phyloP scores from a whole-genome alignment of 2,113 vertebrate species.

The Ptychochromis oligacanthus region DNA sequence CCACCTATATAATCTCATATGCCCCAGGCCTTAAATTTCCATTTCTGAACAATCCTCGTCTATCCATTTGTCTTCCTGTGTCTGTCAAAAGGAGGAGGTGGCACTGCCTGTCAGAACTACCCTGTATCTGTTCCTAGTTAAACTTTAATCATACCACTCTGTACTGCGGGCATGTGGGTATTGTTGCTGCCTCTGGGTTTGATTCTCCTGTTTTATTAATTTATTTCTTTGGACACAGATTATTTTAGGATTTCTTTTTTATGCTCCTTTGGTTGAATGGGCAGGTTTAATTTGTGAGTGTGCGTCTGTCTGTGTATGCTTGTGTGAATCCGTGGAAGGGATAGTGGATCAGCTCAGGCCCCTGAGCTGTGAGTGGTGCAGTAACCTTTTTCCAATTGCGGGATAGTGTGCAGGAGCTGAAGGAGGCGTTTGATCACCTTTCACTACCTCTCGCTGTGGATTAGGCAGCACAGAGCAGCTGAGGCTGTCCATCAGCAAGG shows the following conservation, averaged over 20 bases:
- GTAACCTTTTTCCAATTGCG: conserved; percentile 23
- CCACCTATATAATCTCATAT: not conserved
- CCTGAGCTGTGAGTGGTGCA: not conserved
- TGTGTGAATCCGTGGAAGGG: not conserved
- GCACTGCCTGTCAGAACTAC: conserved; percentile 13
- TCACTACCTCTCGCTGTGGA: conserved; percentile 43
- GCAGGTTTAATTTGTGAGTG: not conserved
- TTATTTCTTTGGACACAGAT: conserved; percentile 45
- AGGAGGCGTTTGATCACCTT: conserved; percentile 60
- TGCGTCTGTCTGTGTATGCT: not conserved
- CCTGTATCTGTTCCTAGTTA: conserved; percentile 61
- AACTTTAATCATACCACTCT: conserved; percentile 61
- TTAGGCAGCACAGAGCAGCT: conserved; percentile 42
- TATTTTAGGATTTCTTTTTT: conserved; percentile 42
- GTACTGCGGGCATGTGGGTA: conserved; percentile 5
- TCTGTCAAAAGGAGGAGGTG: conserved; percentile 40
- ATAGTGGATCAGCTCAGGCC: not conserved
- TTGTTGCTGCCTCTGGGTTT: conserved; percentile 53
- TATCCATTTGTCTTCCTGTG: conserved; percentile 18
- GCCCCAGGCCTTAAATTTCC: not conserved
- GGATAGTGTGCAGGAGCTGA: conserved; percentile 26
- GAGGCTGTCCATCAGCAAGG: conserved; percentile 52
- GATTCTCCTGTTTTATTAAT: conserved; percentile 60
- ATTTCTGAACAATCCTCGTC: not conserved
- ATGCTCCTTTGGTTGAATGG: not conserved